Base-by-base conservation (phyloP, 2,888 invertebrate species). In the Himalopsyche anomala region DNA sequence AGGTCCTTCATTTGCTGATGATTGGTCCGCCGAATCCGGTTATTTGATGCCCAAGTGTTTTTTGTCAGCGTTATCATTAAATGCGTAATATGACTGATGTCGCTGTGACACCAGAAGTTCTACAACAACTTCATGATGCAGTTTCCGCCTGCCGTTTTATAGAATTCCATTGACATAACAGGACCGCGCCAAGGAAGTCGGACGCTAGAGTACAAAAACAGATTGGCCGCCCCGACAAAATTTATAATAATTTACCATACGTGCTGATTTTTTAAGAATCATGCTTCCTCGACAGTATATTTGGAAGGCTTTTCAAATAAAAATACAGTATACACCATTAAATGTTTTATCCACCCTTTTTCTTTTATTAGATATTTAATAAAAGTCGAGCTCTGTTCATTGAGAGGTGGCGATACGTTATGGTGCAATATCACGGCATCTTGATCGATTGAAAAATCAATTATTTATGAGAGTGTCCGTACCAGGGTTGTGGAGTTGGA, bases 21-120 rank as follows among this genome's bases (percentile, higher is more conserved):
- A 62, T 62, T 62, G 62, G 62, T 62, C 19, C 4, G n/a, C 19
- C 19, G 62, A 62, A 62, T 62, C 62, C 62, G 62, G 62, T 62
- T 62, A 62, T 62, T 19, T 62, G 19, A 19, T 62, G 28, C 11
- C 62, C 11, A 62, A 62, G 28, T 62, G n/a, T 62, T 62, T 62
- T 62, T 62, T 62, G 62, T 62, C 62, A 62, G 6, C 28, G 4
- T 62, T 2, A 28, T 51, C 51, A 51, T 51, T 62, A 62, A 11
- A 6, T 19, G 62, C 62, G 19, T 62, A 62, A 62, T 62, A 62
- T 62, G 62, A 62, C 19, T 62, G 62, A 19, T 19, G 62, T 62
- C n/a, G 28, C 15, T 15, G 19, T n/a, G 62, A 62, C 19, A 51
- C 51, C 51, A 28, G 62, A 62, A 62, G 19, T 62, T 19, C 28